A percentile compares a stretch with the other conserved stretches of the same genome.
These are phyloP conservation scores for Columba guinea DNA, from an alignment of 2,797 vertebrate species.

Conservation along the genomic window DNA sequence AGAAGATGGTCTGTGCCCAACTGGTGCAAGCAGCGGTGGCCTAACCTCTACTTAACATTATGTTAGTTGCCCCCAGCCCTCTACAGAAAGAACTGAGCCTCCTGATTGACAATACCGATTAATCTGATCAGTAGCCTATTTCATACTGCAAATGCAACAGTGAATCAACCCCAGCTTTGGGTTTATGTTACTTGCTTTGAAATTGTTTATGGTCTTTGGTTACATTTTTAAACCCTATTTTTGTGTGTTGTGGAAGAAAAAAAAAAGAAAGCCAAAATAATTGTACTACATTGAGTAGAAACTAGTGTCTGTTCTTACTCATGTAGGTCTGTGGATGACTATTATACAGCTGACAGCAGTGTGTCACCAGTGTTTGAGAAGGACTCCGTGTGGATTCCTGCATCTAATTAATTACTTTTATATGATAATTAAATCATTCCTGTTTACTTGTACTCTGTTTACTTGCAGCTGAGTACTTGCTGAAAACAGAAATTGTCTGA, in stretches of 20 bases:
- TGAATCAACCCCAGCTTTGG: background rate
- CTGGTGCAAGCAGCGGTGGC: background rate
- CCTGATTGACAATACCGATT: background rate
- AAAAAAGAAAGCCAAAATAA: background rate
- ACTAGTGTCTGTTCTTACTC: background rate
- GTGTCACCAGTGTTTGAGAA: conserved; percentile 18
- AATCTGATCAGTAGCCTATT: background rate
- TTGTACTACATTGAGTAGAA: background rate
- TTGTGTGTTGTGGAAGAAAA: background rate
- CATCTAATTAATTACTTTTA: conserved; percentile 23
- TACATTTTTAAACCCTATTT: background rate
- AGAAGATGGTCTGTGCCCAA: background rate
- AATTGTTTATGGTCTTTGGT: background rate
- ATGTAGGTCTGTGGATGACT: background rate
- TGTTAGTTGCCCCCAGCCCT: background rate
- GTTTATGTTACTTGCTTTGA: background rate
- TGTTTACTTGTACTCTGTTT: background rate
- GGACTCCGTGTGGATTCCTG: background rate
- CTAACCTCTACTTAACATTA: rapidly evolving
- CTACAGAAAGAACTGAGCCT: background rate
- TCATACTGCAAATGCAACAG: background rate
- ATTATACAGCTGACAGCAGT: background rate
- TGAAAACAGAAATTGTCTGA: conserved; percentile 1
- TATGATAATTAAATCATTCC: conserved; percentile 34
- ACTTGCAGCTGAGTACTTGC: conserved; percentile 10